Base-by-base conservation (phyloP, 2,797 vertebrate species). In the Triplophysa bombifrons region DNA sequence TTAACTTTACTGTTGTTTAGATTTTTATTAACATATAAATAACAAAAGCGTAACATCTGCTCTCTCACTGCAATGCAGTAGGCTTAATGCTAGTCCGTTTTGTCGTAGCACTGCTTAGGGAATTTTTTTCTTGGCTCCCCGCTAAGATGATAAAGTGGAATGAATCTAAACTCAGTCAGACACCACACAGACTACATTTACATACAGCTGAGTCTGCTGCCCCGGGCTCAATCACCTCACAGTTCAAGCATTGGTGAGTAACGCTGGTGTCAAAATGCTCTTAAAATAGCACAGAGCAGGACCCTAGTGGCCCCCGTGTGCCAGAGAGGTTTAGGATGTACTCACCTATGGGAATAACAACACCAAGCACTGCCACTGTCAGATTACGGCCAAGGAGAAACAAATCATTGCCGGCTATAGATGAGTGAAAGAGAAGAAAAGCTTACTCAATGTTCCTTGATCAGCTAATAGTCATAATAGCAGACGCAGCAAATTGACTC, bases 261-360 rank as follows among this genome's bases (percentile, higher is more conserved):
- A 72, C 56, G 63, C 80, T 50, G 50, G 61, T 77, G 76, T 69
- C 66, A 61, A 71, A 61, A 34, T 61, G 67, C 10, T 19, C 74
- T 76, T 20, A 60, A 81, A 82, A 86, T 84, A 84, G 79, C 25
- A 60, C 69, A 68, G 69, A 34, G 60, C 74, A 68, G 69, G 61
- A 44, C 74, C 56, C 48, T 22, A 72, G 82, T 13, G 50, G 74
- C 77, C 78, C 61, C 55, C 89, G 88, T 84, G 78, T 80, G 88
- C 83, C 81, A 86, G 80, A 38, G 74, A 83, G 69, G 38, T 64
- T 73, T 27, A 78, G 38, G 75, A 77, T 48, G n/a, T 10, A 92
- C 97, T 95, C 92, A 99, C 97, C 97, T 22, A 98, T 95, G 87
- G 97, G 98, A 86, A 98, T 96, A 75, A 97, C 92, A 85, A 98